Percentiles rank a stretch among this genome's conserved stretches.
phyloP scores from a whole-genome alignment of 2,797 vertebrate species.

The Ispidina picta region DNA sequence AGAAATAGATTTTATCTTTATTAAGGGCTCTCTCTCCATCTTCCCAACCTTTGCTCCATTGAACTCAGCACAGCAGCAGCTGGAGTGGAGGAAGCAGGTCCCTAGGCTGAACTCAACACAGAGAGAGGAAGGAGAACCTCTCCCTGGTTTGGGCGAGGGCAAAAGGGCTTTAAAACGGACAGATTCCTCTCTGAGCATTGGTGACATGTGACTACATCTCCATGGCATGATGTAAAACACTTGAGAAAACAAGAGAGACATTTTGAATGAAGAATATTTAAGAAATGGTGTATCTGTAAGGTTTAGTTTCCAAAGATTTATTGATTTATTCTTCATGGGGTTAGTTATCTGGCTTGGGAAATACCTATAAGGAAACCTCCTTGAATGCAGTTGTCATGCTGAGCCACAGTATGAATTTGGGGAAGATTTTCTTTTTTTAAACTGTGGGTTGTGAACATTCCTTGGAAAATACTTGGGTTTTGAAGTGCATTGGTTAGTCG shows the following conservation, averaged over 20 bases:
- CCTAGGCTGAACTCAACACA: background rate
- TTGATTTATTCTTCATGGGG: background rate
- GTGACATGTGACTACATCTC: background rate
- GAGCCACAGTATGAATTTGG: background rate
- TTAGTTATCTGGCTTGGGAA: background rate
- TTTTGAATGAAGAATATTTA: background rate
- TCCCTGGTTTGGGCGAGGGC: background rate
- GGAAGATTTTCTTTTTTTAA: conserved; percentile 26
- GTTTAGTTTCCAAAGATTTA: background rate
- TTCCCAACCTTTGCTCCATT: conserved; percentile 54
- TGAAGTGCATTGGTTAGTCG: background rate
- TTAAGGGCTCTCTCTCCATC: conserved; percentile 38
- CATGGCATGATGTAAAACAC: background rate
- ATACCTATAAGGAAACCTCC: background rate
- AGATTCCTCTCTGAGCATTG: background rate
- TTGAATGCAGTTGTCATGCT: background rate
- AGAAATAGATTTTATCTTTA: conserved; percentile 76
- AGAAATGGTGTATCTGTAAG: background rate
- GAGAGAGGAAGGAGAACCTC: background rate
- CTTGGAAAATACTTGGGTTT: conserved; percentile 51
- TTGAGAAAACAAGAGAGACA: background rate
- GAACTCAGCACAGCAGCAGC: background rate
- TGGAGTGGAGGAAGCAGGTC: background rate
- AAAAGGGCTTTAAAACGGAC: background rate
- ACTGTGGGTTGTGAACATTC: background rate